Conservation (phyloP, 2,113 vertebrate species). For the Elephas maximus region DNA sequence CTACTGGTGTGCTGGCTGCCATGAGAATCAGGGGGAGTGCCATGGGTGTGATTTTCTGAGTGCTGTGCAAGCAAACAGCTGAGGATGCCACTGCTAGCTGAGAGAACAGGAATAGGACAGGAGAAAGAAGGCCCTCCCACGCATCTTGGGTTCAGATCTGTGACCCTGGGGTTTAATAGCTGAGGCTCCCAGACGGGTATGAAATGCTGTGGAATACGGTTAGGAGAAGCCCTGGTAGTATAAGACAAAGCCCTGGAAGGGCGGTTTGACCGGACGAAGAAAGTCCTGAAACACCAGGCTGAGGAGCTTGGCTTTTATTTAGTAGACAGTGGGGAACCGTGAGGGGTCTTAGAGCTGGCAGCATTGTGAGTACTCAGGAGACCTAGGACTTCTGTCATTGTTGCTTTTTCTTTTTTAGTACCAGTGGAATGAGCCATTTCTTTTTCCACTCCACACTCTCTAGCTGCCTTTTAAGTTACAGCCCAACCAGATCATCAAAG, state of each 20-base stretch:
- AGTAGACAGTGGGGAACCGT: neutral
- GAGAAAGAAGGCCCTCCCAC: neutral
- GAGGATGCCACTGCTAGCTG: neutral
- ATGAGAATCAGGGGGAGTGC: neutral
- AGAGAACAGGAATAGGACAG: constrained; percentile 16
- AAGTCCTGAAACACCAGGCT: neutral
- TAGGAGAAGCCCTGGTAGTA: neutral
- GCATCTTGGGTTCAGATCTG: neutral
- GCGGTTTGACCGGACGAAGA: neutral
- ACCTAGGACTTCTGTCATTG: constrained; percentile 24
- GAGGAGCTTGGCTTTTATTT: constrained; percentile 27
- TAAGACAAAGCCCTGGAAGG: constrained; percentile 40
- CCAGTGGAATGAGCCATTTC: neutral
- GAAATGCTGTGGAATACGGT: neutral
- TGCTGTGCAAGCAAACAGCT: constrained; percentile 6
- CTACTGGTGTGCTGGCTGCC: constrained; percentile 54
- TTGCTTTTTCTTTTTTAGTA: constrained; percentile 38
- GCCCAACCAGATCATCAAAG: neutral
- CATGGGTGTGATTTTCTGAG: constrained; percentile 41
- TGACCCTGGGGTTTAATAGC: neutral
- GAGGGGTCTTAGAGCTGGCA: neutral
- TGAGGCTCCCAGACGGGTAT: constrained; percentile 22
- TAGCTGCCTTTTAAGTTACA: neutral
- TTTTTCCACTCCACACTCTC: neutral
- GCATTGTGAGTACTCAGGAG: neutral